Evolutionary conservation across 2,113 vertebrate species (phyloP).

Genomic region (Silurus glanis): DNA sequence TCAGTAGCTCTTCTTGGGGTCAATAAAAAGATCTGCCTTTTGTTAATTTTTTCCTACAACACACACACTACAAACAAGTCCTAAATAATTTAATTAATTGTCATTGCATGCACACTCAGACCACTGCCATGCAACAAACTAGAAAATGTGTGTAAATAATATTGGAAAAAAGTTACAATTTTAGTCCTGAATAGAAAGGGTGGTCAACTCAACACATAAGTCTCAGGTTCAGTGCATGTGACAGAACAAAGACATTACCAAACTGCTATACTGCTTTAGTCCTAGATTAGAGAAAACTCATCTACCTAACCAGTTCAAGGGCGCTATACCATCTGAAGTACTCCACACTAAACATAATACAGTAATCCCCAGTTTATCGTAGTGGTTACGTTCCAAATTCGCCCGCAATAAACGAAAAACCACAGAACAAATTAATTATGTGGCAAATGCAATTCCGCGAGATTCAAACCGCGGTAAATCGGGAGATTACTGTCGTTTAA

Average conservation of each 20-base stretch:
- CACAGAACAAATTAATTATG: too few relatives aligned
- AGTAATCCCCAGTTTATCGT: too few relatives aligned
- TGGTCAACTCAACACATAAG: background rate
- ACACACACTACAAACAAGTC: background rate
- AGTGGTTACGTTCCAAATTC: too few relatives aligned
- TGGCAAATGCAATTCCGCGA: too few relatives aligned
- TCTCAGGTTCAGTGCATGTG: background rate
- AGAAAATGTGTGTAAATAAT: background rate
- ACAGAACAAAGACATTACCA: background rate
- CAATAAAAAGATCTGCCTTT: background rate
- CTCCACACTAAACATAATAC: background rate
- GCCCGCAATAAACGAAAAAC: too few relatives aligned
- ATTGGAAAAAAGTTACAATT: background rate
- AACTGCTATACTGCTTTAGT: background rate
- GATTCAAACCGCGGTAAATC: too few relatives aligned
- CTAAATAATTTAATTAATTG: background rate
- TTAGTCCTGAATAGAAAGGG: background rate
- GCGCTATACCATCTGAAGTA: background rate
- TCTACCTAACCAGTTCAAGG: background rate
- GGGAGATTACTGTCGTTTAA: too few relatives aligned
- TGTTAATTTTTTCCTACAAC: background rate
- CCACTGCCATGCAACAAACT: background rate
- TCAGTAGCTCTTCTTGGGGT: background rate
- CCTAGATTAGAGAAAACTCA: background rate
- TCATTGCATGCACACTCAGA: constrained; percentile 6